A percentile compares a stretch with the other conserved stretches of the same genome.
phyloP scores from a whole-genome alignment of 1,140 invertebrate genomes.

The Drosophila azteca region DNA sequence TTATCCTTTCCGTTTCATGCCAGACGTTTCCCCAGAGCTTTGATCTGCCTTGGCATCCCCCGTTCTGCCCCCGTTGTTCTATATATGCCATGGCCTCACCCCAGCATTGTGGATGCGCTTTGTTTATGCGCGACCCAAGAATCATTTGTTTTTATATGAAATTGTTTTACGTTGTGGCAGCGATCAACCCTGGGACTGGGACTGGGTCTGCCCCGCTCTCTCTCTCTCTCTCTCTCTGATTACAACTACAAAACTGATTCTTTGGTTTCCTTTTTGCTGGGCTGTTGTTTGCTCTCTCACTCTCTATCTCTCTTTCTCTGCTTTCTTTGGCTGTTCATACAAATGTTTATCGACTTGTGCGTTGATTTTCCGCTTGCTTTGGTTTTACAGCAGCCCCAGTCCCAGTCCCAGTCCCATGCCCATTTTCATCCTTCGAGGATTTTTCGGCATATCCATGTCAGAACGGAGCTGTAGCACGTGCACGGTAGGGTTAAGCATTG shows the following conservation, averaged over 20 bases:
- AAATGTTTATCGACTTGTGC: conserved; percentile 75
- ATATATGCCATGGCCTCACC: background rate
- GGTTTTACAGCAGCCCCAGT: conserved; percentile 56
- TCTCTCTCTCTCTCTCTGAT: background rate
- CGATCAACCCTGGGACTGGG: conserved; percentile 21
- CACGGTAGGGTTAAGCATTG: conserved; percentile 65
- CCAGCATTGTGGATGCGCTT: conserved; percentile 10
- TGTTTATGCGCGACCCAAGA: conserved; percentile 43
- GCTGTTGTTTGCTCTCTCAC: background rate
- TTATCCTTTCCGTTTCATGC: too few species aligned
- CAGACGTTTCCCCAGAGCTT: background rate
- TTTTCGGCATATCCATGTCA: conserved; percentile 54
- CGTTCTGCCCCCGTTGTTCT: too few species aligned
- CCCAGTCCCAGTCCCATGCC: background rate
- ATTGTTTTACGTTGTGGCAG: conserved; percentile 52
- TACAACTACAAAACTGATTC: conserved; percentile 54
- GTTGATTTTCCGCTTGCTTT: conserved; percentile 80
- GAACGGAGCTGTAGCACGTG: conserved; percentile 51
- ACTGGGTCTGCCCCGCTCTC: background rate
- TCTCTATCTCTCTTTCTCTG: background rate
- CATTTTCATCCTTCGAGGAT: conserved; percentile 25
- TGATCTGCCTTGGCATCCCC: background rate
- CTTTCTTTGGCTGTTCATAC: conserved; percentile 54
- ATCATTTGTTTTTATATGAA: conserved; percentile 69
- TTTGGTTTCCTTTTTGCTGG: conserved; percentile 43